Evolutionary conservation across 2,888 invertebrate genomes (phyloP), one percentile per base, ranked within the genome.

Genomic region (Ectemnius lituratus): DNA sequence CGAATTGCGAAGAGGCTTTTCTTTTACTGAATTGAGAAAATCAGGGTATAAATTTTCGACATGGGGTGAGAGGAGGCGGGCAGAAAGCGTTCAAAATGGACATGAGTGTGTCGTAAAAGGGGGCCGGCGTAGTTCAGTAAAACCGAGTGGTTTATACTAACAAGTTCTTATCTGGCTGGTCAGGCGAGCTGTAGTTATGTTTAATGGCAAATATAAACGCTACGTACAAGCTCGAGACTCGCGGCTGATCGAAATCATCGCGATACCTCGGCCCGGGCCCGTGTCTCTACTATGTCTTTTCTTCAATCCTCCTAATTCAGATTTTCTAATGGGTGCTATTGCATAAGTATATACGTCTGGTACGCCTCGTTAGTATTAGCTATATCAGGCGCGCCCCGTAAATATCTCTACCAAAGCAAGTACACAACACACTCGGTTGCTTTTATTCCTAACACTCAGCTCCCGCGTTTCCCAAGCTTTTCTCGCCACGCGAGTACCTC

Each of bases 161-260:
- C 76, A 65, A 70, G 76, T 76, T 74, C 73, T 76, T 73, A 76
- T 76, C 67, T 60, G 16, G 52, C 49, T 45, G 73, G 62, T 62
- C 65, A 45, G 49, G 67, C 67, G 64, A 63, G 65, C 59, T 59
- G 61, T 60, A 65, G 59, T 76, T 76, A 73, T 76, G 76, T 63
- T 76, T 74, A 74, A 76, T 70, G 67, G 64, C 14, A 73, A 70
- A 70, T 70, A 67, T 76, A 67, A 74, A 76, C 65, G 65, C 66
- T 62, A 23, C 59, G 62, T 62, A 59, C 65, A 68, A 72, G 65
- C 62, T 72, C 64, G 67, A 65, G n/a, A 16, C 47, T 37, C 37
- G 37, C 60, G 13, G 28, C 27, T 27, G 59, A 65, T 62, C 49
- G 47, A 59, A 67, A 74, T 62, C 66, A 5, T 63, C 49, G 64